Percentiles rank a stretch among this genome's conserved stretches.
Evolutionary conservation across 2,113 vertebrate genomes (phyloP).

Genomic region (Phasianus colchicus): DNA sequence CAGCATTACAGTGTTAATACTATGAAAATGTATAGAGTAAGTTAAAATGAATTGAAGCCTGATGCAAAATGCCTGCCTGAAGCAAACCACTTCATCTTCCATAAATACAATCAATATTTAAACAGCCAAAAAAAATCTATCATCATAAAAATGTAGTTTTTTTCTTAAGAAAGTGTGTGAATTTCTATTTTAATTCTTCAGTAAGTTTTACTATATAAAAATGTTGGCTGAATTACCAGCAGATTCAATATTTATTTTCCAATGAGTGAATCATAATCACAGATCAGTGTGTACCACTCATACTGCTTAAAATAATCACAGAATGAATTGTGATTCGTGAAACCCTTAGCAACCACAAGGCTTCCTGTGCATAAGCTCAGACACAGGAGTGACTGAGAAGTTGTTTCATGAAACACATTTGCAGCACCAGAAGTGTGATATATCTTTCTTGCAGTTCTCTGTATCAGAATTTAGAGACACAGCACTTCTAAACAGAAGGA

Average conservation of each 20-base stretch:
- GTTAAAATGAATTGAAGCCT: not conserved
- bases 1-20: not conserved
- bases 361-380: conserved; percentile 49
- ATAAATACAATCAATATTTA: not conserved
- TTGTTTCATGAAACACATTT: not conserved
- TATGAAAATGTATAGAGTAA: not conserved
- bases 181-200: not conserved
- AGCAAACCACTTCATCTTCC: not conserved
- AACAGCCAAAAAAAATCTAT: not conserved
- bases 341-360: conserved; percentile 38
- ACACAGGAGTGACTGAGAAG: not conserved
- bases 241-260: conserved; percentile 54
- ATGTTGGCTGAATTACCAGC: not conserved
- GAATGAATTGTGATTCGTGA: conserved; percentile 44
- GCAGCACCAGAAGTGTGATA: not conserved
- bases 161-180: not conserved
- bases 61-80: not conserved
- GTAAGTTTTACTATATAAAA: conserved; percentile 20
- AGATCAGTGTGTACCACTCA: conserved; percentile 38
- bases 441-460: not conserved
- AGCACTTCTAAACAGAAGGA: not conserved
- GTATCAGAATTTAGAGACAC: not conserved
- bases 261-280: conserved; percentile 46
- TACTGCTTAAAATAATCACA: conserved; percentile 50
- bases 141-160: not conserved